Evolutionary conservation across 1,140 invertebrate species (phyloP).

Genomic region (Drosophila bipectinata): DNA sequence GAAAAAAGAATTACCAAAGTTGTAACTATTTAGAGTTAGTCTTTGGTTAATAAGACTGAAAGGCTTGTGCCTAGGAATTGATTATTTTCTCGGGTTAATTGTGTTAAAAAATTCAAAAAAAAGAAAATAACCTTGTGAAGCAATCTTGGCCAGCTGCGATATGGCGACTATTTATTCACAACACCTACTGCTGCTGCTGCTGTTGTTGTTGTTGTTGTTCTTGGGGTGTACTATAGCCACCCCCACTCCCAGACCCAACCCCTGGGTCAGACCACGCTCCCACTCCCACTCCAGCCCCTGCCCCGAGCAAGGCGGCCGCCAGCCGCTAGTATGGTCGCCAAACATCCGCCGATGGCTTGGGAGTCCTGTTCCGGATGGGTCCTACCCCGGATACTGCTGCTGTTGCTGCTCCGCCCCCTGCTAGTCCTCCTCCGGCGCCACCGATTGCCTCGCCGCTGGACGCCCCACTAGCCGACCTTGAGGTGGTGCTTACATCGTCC

Average conservation of each 20-base stretch:
- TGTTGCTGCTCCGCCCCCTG: constrained; percentile 13
- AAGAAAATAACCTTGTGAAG: not conserved
- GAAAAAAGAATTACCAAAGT: too few species aligned
- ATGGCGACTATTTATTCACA: constrained; percentile 52
- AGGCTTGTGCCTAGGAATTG: too few species aligned
- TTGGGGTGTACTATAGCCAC: not conserved
- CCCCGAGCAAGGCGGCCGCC: constrained; percentile 75
- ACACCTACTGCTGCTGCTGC: constrained; percentile 16
- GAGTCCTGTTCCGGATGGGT: constrained; percentile 76
- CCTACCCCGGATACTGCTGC: constrained; percentile 43
- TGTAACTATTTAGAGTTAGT: too few species aligned
- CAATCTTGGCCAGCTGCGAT: constrained; percentile 56
- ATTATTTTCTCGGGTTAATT: too few species aligned
- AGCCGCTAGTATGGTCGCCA: constrained; percentile 84
- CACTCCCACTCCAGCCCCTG: not conserved
- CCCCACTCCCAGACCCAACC: not conserved
- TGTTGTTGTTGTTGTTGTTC: not conserved
- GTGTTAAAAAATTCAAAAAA: not conserved
- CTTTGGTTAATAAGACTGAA: too few species aligned
- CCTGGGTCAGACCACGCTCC: not conserved
- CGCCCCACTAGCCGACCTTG: constrained; percentile 65
- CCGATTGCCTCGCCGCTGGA: constrained; percentile 20
- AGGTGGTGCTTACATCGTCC: constrained; percentile 80
- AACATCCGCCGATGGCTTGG: constrained; percentile 78
- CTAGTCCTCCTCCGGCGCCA: constrained; percentile 1